Base-by-base conservation (phyloP, 1,140 invertebrate species). In the Diachasma alloeum region DNA sequence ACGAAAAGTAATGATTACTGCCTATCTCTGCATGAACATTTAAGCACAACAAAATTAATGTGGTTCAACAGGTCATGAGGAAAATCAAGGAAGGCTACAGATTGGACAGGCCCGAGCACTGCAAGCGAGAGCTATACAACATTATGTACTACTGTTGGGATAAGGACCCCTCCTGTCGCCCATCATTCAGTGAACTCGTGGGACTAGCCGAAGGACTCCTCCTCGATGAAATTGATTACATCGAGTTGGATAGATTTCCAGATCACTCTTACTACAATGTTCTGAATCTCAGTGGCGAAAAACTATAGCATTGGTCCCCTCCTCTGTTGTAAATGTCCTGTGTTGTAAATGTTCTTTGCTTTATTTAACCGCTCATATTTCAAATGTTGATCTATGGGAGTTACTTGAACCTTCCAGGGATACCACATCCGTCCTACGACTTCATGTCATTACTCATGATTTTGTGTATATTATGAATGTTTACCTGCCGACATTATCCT, bases 71-170 rank as follows among this genome's bases (percentile, higher is more conserved):
- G 93, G 94, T 96, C 0, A 89, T 90, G 87, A 84, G 83, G 76
- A 84, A 84, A 71, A 87, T 90, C 13, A 91, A 94, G 56, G 95
- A 96, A 81, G 96, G 96, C 0, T 94, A 95, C 83, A 91, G 96
- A 17, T 86, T 97, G 11, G 96, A 97, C 78, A 96, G 97, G 81
- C 96, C 96, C 0, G 95, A 97, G 80, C 96, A 97, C 81, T 97
- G 96, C 84, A 92, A 95, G 46, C 90, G 96, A 1, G 96, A 97
- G 83, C 91, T 97, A 0, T 97, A 97, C 87, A 97, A 97, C 81
- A 96, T 97, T 53, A 97, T 97, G 96, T 97, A 95, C 84, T 97
- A 97, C 83, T 97, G 96, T 83, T 97, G 96, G 96, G 95, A 96
- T 75, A 93, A 95, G 26, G 93, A 96, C 83, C 92, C 95, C 0